Conservation (phyloP, 2,113 vertebrate species). For the Oncorhynchus nerka region DNA sequence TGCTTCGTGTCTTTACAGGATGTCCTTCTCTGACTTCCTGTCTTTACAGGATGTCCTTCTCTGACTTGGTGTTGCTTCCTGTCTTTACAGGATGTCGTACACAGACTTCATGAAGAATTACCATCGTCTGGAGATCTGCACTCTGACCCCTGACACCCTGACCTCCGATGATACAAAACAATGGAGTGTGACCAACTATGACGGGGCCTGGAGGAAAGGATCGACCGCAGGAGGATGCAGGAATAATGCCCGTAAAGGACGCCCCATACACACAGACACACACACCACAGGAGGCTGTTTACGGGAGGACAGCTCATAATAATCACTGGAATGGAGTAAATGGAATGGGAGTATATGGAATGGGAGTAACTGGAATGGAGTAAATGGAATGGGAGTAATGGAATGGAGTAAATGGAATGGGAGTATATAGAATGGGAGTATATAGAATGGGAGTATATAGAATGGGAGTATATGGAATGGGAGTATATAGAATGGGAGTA, state of each 20-base stretch:
- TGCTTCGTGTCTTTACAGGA: too few species aligned
- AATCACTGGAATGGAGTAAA: too few species aligned
- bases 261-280: not conserved
- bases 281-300: not conserved
- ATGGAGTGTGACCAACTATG: conserved; percentile 87
- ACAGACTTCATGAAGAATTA: conserved; percentile 85
- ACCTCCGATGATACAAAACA: conserved; percentile 79
- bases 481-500: too few species aligned
- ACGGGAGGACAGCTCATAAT: too few species aligned
- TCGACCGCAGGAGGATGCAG: conserved; percentile 93
- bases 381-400: too few species aligned
- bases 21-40: conserved; percentile 84
- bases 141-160: conserved; percentile 90
- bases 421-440: too few species aligned
- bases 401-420: too few species aligned
- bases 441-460: too few species aligned
- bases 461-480: too few species aligned
- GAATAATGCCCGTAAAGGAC: conserved; percentile 75
- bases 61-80: not conserved
- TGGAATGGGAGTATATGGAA: too few species aligned
- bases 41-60: too few species aligned
- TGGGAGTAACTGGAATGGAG: too few species aligned
- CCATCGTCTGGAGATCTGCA: conserved; percentile 92
- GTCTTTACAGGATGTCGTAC: conserved; percentile 86
- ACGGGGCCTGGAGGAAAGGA: conserved; percentile 87